Percentiles rank a stretch among this genome's conserved stretches.
Conservation (phyloP, 2,797 vertebrate species). For the Varecia variegata region DNA sequence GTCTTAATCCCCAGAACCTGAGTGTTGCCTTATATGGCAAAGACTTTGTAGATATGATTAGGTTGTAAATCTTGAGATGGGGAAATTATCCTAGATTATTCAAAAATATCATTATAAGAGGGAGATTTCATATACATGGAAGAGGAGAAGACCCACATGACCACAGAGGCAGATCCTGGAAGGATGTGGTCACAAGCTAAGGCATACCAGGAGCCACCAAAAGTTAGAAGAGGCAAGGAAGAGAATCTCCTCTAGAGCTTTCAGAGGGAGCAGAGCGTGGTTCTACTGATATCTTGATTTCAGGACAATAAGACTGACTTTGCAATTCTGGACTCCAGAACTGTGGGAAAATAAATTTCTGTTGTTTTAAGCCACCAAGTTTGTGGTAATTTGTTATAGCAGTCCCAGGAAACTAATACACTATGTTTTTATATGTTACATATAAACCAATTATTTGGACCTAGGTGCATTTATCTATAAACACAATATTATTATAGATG, state of each 20-base stretch:
- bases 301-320: background rate
- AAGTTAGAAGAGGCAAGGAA: conserved; percentile 1
- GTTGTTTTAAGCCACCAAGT: conserved; percentile 9
- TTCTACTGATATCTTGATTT: background rate
- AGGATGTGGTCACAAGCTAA: background rate
- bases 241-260: background rate
- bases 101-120: background rate
- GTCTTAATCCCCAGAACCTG: background rate
- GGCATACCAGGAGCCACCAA: background rate
- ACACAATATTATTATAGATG: background rate
- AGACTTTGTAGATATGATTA: background rate
- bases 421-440: background rate
- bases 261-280: background rate
- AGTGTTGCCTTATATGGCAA: background rate
- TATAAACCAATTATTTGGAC: conserved; percentile 13
- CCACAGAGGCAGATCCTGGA: background rate
- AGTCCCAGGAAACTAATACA: background rate
- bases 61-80: background rate
- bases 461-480: background rate
- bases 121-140: background rate
- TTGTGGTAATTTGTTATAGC: background rate
- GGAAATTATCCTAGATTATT: background rate
- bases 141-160: background rate
- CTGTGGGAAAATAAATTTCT: background rate
- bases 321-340: conserved; percentile 5